Conservation (phyloP, 2,113 vertebrate species). For the Perca fluviatilis region DNA sequence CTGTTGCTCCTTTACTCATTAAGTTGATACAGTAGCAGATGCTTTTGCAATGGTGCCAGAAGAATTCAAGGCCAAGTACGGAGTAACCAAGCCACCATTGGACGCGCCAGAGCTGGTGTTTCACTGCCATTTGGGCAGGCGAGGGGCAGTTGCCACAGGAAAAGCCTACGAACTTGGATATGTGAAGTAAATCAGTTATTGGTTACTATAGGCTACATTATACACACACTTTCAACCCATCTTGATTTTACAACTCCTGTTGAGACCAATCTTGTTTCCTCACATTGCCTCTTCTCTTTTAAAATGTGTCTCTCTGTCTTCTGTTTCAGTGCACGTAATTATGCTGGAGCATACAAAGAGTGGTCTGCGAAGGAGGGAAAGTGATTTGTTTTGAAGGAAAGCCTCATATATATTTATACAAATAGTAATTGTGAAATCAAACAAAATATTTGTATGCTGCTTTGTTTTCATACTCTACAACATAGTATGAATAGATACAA, state of each 20-base stretch:
- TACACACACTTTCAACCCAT: not conserved
- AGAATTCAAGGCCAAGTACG: constrained; percentile 81
- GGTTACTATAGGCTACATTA: not conserved
- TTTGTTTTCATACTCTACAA: not conserved
- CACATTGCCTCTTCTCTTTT: not conserved
- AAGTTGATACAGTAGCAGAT: constrained; percentile 81
- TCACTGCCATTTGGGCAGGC: constrained; percentile 85
- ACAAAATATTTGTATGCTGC: not conserved
- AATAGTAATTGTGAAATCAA: not conserved
- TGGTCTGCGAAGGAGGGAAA: constrained; percentile 82
- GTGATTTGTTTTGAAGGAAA: constrained; percentile 46
- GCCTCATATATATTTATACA: not conserved
- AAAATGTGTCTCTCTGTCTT: not conserved
- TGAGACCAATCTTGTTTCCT: not conserved
- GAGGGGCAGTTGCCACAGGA: constrained; percentile 80
- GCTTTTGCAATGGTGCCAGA: constrained; percentile 82
- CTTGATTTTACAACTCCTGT: not conserved
- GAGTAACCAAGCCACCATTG: constrained; percentile 78
- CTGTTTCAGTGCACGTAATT: constrained; percentile 85
- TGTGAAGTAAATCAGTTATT: constrained; percentile 71
- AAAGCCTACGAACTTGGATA: constrained; percentile 82
- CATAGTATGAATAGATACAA: constrained; percentile 3
- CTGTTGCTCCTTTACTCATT: not conserved
- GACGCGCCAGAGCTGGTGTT: constrained; percentile 85
- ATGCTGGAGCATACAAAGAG: constrained; percentile 83